These are phyloP conservation scores for Tetragnatha versicolor DNA, from an alignment of 1,140 invertebrate species.

Conservation along the genomic window DNA sequence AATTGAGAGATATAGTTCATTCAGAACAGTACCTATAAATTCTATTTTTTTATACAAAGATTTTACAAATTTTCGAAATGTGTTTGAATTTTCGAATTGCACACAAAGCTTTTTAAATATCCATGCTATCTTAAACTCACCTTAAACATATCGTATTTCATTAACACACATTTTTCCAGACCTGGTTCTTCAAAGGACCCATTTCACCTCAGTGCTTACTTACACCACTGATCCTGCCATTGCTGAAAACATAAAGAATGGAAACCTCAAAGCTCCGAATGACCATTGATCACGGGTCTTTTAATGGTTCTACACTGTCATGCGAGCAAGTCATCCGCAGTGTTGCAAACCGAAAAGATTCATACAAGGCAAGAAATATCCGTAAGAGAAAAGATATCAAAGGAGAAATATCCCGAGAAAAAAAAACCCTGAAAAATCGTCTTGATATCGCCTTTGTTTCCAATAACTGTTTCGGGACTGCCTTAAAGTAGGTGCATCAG, in stretches of 20 bases:
- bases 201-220: no score
- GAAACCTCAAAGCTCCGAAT: slow-evolving; percentile 24
- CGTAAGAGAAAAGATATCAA: slow-evolving; percentile 11
- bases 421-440: slow-evolving; percentile 6
- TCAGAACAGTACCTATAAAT: no score
- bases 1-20: no score
- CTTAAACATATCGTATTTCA: no score
- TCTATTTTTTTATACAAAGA: no score
- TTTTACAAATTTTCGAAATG: no score
- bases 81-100: no score
- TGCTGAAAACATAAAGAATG: background rate
- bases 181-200: no score
- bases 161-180: no score
- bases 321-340: slow-evolving; percentile 16
- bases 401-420: slow-evolving; percentile 9
- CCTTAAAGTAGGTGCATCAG: slow-evolving; percentile 15
- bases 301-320: slow-evolving; percentile 30
- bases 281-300: slow-evolving; percentile 17
- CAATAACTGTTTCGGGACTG: slow-evolving; percentile 8
- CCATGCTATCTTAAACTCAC: no score
- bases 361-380: slow-evolving; percentile 3
- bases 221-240: background rate
- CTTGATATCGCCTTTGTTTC: slow-evolving; percentile 24
- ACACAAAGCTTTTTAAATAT: no score
- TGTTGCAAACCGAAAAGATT: slow-evolving; percentile 1